phyloP scores from a whole-genome alignment of 2,888 invertebrate genomes.

The Gasteruption jaculator region DNA sequence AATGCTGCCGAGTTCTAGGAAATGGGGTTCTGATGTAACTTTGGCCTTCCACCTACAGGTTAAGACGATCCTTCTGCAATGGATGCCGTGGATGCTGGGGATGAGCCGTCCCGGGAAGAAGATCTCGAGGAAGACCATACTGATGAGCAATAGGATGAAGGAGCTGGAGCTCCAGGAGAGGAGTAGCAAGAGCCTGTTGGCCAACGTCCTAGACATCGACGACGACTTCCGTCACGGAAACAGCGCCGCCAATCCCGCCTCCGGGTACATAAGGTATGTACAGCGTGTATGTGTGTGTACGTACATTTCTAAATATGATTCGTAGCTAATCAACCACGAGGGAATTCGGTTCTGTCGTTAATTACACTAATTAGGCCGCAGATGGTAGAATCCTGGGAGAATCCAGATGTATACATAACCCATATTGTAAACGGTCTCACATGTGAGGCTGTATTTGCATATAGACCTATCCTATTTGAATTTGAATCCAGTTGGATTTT shows the following conservation, averaged over 20 bases:
- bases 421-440: too few species aligned
- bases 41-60: too few species aligned
- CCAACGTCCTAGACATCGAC: conserved; percentile 93
- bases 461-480: too few species aligned
- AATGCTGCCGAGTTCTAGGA: too few species aligned
- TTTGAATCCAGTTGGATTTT: too few species aligned
- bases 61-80: conserved; percentile 91
- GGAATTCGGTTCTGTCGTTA: neutral
- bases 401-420: too few species aligned
- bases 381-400: too few species aligned
- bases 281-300: too few species aligned
- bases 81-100: conserved; percentile 94
- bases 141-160: conserved; percentile 87
- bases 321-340: neutral
- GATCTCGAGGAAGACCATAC: conserved; percentile 83
- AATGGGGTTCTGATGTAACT: too few species aligned
- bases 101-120: conserved; percentile 96
- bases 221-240: conserved; percentile 84
- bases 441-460: conserved; percentile 4
- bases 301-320: neutral
- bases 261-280: conserved; percentile 43
- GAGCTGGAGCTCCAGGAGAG: conserved; percentile 91
- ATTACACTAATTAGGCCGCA: conserved; percentile 3
- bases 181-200: conserved; percentile 88
- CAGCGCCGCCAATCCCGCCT: conserved; percentile 47